Conservation (phyloP, 2,888 invertebrate species). For the Phortica okadai region DNA sequence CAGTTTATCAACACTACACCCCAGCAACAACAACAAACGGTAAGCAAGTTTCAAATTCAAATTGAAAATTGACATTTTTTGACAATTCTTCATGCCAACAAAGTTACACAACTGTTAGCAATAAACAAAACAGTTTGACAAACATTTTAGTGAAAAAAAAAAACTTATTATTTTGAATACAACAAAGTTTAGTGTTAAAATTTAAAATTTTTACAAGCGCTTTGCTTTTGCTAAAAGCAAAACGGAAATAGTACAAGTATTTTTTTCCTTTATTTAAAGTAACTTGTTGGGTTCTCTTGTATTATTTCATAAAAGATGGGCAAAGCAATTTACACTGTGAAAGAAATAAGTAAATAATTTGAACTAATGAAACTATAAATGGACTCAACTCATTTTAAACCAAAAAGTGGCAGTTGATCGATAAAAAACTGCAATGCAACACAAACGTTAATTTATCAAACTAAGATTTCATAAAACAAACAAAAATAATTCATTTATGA, state of each 20-base stretch:
- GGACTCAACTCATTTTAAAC: constrained; percentile 25
- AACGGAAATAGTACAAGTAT: not conserved
- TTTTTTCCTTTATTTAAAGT: not conserved
- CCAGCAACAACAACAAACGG: constrained; percentile 50
- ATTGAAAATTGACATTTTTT: constrained; percentile 20
- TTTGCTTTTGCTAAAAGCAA: constrained; percentile 18
- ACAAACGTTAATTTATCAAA: not conserved
- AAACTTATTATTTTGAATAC: constrained; percentile 44
- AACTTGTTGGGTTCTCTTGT: not conserved
- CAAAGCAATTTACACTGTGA: constrained; percentile 51
- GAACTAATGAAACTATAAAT: not conserved
- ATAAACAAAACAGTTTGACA: constrained; percentile 48
- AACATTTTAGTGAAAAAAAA: constrained; percentile 47
- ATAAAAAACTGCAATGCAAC: constrained; percentile 23
- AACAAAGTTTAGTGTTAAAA: constrained; percentile 52
- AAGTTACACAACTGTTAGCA: constrained; percentile 22
- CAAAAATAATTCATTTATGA: constrained; percentile 27
- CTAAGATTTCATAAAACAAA: constrained; percentile 24
- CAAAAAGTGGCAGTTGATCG: constrained; percentile 48
- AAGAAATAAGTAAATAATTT: constrained; percentile 20
- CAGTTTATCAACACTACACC: constrained; percentile 35
- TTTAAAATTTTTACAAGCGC: constrained; percentile 47
- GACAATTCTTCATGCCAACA: constrained; percentile 28
- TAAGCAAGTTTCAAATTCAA: constrained; percentile 47
- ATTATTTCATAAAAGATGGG: not conserved